These are phyloP conservation scores for Drosophila erecta DNA, from an alignment of 1,140 invertebrate species.

Conservation along the genomic window DNA sequence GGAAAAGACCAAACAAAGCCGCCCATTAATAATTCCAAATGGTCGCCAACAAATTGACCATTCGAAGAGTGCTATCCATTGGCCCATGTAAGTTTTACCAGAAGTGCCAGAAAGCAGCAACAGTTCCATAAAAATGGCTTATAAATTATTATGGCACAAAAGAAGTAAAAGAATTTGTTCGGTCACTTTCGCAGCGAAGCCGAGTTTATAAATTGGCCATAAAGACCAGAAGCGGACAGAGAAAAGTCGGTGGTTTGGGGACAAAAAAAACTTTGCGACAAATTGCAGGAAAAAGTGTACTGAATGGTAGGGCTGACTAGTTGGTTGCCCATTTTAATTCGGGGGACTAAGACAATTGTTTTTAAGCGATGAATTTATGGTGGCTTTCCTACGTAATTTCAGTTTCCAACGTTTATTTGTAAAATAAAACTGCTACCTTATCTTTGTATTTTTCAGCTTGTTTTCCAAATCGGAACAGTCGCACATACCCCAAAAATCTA, in stretches of 20 bases:
- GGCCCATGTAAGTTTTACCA: conserved; percentile 3
- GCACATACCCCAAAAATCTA: not conserved
- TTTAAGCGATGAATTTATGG: not conserved
- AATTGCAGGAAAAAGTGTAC: conserved; percentile 31
- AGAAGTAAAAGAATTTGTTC: conserved; percentile 51
- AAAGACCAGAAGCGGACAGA: conserved; percentile 41
- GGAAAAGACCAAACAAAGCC: conserved; percentile 18
- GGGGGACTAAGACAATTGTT: not conserved
- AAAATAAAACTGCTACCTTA: not conserved
- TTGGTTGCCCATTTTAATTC: conserved; percentile 4
- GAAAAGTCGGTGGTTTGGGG: conserved; percentile 19
- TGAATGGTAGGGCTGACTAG: conserved; percentile 2
- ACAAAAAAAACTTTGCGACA: conserved; percentile 43
- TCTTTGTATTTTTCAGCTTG: not conserved
- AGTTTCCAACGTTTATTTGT: not conserved
- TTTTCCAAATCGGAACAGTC: not conserved
- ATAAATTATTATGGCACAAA: conserved; percentile 70
- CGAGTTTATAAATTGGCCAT: conserved; percentile 60
- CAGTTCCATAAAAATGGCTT: conserved; percentile 48
- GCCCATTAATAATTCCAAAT: conserved; percentile 46
- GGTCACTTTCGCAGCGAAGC: conserved; percentile 40
- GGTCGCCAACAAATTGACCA: conserved; percentile 41
- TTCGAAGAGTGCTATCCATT: conserved; percentile 6
- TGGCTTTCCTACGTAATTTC: not conserved
- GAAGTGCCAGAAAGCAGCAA: conserved; percentile 40